Percentiles rank a stretch among this genome's conserved stretches.
These are phyloP conservation scores for Odobenus rosmarus DNA, from an alignment of 2,113 vertebrate genomes.

Conservation along the genomic window DNA sequence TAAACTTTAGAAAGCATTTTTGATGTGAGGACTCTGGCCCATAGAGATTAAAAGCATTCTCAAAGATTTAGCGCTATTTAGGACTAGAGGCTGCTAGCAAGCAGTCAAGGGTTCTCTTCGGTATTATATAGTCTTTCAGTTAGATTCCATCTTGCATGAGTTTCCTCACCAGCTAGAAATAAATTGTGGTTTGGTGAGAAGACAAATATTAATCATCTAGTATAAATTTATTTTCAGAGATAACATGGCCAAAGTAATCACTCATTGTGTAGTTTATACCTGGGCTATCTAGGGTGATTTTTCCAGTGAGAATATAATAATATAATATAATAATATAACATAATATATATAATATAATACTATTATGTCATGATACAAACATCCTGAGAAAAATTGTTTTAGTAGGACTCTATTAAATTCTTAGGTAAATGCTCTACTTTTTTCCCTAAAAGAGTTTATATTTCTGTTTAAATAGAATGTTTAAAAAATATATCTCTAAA, in stretches of 20 bases:
- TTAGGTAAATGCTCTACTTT: neutral
- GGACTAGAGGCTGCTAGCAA: neutral
- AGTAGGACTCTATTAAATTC: neutral
- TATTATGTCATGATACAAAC: neutral
- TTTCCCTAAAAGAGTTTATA: neutral
- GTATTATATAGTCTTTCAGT: neutral
- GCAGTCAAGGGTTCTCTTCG: neutral
- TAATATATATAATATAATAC: neutral
- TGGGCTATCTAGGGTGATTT: neutral
- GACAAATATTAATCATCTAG: neutral
- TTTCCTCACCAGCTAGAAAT: neutral
- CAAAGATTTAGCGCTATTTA: neutral
- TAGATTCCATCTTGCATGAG: neutral
- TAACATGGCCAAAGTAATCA: neutral
- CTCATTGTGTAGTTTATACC: neutral
- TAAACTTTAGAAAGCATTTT: neutral
- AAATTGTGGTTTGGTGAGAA: neutral
- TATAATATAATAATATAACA: neutral
- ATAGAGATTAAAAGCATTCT: neutral
- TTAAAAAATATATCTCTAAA: neutral
- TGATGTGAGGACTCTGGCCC: neutral
- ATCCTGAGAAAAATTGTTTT: neutral
- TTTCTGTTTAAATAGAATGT: neutral
- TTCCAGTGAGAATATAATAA: neutral
- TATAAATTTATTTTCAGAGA: constrained; percentile 5